Base-by-base conservation (phyloP, 2,888 invertebrate species). In the Leucoptera coffeella region DNA sequence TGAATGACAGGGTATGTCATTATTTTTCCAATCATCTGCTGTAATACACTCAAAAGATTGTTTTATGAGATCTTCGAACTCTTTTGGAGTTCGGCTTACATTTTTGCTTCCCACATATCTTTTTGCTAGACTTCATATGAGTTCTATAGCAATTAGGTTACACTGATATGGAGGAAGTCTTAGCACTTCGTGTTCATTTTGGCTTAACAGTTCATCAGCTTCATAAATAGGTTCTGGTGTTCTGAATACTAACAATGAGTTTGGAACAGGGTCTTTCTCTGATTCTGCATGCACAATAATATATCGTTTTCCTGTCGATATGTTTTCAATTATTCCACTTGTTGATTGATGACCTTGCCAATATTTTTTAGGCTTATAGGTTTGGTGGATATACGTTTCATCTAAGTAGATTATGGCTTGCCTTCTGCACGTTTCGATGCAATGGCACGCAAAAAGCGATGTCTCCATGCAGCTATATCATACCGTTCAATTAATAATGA, bases 351-450 rank as follows among this genome's bases (percentile, higher is more conserved):
- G 9, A 2, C 24, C 24, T 24, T 24, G 15, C 24, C 24, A 14
- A 4, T n/a, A 14, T 11, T 11, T 24, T 4, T 24, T 6, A 2
- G 8, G 9, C 4, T 15, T 15, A 24, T 24, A 24, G 10, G 14
- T 14, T 15, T 24, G n/a, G 11, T 24, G 15, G 4, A 24, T 15
- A 14, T 24, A 24, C 4, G 24, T 24, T 24, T 24, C 24, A 24
- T 24, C 24, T 9, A 24, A 10, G 11, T 24, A 24, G 10, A 24
- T 24, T 6, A 24, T 15, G 15, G 24, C 15, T 14, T 24, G 6
- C 9, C n/a, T 24, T 24, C 24, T 8, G n/a, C 15, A 5, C n/a
- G 24, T 10, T 24, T 24, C 4, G n/a, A 5, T 3, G 14, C 15
- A 24, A 24, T 24, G n/a, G 8, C n/a, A 15, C 24, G 8, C 8